Percentiles rank a stretch among this genome's conserved stretches.
phyloP scores from a whole-genome alignment of 2,888 invertebrate genomes.

The Zaprionus bogoriensis region DNA sequence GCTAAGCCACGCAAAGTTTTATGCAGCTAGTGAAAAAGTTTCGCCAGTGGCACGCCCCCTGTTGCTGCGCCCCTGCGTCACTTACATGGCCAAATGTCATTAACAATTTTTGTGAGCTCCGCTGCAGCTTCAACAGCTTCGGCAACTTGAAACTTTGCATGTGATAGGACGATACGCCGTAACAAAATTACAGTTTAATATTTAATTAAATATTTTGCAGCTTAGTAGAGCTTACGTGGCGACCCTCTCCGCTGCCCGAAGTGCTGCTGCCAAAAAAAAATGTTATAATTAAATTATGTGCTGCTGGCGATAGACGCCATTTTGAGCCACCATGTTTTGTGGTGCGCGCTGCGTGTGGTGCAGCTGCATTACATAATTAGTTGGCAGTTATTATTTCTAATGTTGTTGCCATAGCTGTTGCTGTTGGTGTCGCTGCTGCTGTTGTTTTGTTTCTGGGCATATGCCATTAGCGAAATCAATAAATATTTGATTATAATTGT shows the following conservation, averaged over 20 bases:
- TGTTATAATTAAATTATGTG: conserved; percentile 54
- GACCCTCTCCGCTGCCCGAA: background rate
- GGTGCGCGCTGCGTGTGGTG: conserved; percentile 20
- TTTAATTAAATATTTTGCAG: conserved; percentile 68
- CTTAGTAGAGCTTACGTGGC: conserved; percentile 48
- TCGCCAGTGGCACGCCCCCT: conserved; percentile 18
- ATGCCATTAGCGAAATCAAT: conserved; percentile 60
- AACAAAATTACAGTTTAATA: conserved; percentile 70
- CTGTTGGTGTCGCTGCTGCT: conserved; percentile 2
- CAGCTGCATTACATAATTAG: conserved; percentile 52
- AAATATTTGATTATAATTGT: conserved; percentile 70
- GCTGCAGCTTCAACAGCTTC: conserved; percentile 33
- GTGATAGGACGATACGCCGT: conserved; percentile 19
- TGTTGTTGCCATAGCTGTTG: conserved; percentile 6
- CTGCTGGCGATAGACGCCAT: conserved; percentile 23
- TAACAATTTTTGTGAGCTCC: conserved; percentile 62
- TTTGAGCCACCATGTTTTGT: conserved; percentile 30
- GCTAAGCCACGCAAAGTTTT: conserved; percentile 58
- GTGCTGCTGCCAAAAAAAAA: conserved; percentile 9
- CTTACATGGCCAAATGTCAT: conserved; percentile 59
- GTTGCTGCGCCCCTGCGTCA: background rate
- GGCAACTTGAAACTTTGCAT: conserved; percentile 64
- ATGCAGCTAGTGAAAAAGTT: conserved; percentile 48
- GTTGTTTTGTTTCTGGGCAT: no score
- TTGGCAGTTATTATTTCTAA: conserved; percentile 27